phyloP scores from a whole-genome alignment of 2,888 invertebrate genomes.

The Emmelina monodactyla region DNA sequence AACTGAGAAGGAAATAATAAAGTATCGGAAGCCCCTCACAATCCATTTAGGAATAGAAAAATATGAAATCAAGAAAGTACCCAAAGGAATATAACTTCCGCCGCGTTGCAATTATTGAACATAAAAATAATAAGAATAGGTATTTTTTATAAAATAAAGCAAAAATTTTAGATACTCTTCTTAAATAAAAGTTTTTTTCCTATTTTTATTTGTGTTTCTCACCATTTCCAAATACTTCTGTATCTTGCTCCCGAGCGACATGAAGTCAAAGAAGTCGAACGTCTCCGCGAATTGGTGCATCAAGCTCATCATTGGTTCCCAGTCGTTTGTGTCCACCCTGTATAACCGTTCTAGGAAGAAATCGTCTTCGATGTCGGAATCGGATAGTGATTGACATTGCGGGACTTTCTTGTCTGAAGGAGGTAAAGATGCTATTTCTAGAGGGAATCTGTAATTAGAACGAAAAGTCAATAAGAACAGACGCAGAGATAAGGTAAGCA shows the following conservation, averaged over 20 bases:
- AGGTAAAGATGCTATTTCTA: slow-evolving; percentile 25
- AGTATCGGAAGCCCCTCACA: too few relatives aligned
- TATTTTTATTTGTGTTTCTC: too few relatives aligned
- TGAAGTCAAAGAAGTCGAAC: slow-evolving; percentile 34
- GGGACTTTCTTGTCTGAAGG: slow-evolving; percentile 33
- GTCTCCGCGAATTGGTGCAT: slow-evolving; percentile 43
- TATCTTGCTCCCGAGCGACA: slow-evolving; percentile 36
- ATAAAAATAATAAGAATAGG: too few relatives aligned
- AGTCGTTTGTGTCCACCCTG: slow-evolving; percentile 27
- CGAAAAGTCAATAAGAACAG: slow-evolving; percentile 9
- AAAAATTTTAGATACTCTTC: too few relatives aligned
- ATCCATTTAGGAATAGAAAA: too few relatives aligned
- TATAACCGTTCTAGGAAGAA: slow-evolving; percentile 34
- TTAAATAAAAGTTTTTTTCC: too few relatives aligned
- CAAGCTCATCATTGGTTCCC: slow-evolving; percentile 34
- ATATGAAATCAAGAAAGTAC: too few relatives aligned
- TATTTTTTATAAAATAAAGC: too few relatives aligned
- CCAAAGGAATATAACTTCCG: too few relatives aligned
- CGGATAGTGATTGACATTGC: slow-evolving; percentile 30
- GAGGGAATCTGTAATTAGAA: slow-evolving; percentile 25
- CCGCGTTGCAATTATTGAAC: too few relatives aligned
- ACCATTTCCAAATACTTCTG: slow-evolving; percentile 44
- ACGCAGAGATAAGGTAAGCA: too few relatives aligned
- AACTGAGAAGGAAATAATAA: too few relatives aligned
- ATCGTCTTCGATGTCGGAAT: slow-evolving; percentile 25